These are phyloP conservation scores for Poeciliopsis prolifica DNA, from an alignment of 2,113 vertebrate species.

Conservation along the genomic window DNA sequence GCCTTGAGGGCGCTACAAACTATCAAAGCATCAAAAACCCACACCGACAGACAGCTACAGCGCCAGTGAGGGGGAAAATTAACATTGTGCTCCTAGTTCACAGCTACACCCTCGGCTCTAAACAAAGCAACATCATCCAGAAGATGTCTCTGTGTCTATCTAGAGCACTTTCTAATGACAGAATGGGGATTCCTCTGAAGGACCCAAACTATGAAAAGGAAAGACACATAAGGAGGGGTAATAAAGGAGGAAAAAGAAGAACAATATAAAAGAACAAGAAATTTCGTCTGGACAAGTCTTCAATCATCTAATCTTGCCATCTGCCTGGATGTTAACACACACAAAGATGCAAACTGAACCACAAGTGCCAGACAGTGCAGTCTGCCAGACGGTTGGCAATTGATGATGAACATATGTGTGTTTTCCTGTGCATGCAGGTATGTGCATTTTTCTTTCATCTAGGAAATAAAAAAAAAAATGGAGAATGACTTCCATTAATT, in stretches of 20 bases:
- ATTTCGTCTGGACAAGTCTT: constrained; percentile 43
- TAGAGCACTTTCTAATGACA: constrained; percentile 30
- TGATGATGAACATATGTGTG: constrained; percentile 7
- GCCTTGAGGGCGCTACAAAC: constrained; percentile 25
- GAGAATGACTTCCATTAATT: constrained; percentile 22
- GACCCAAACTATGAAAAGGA: constrained; percentile 6
- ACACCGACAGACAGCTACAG: constrained; percentile 46
- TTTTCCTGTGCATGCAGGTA: constrained; percentile 11
- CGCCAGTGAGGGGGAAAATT: constrained; percentile 60
- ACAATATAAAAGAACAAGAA: constrained; percentile 14
- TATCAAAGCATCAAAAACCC: constrained; percentile 54
- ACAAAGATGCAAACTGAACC: constrained; percentile 19
- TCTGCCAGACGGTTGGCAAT: constrained; percentile 43
- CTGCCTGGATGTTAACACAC: constrained; percentile 53
- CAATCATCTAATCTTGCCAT: constrained; percentile 71
- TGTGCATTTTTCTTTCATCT: not conserved
- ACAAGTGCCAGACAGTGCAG: constrained; percentile 48
- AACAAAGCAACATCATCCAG: constrained; percentile 43
- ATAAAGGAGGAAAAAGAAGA: not conserved
- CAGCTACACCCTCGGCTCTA: constrained; percentile 38
- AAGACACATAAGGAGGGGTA: constrained; percentile 13
- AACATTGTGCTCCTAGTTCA: constrained; percentile 43
- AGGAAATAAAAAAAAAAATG: not conserved
- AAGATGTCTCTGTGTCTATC: not conserved
- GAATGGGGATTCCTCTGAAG: constrained; percentile 21